Percentiles rank a stretch among this genome's conserved stretches.
phyloP scores from a whole-genome alignment of 2,888 invertebrate species.

The Chromoteleia sp. region DNA sequence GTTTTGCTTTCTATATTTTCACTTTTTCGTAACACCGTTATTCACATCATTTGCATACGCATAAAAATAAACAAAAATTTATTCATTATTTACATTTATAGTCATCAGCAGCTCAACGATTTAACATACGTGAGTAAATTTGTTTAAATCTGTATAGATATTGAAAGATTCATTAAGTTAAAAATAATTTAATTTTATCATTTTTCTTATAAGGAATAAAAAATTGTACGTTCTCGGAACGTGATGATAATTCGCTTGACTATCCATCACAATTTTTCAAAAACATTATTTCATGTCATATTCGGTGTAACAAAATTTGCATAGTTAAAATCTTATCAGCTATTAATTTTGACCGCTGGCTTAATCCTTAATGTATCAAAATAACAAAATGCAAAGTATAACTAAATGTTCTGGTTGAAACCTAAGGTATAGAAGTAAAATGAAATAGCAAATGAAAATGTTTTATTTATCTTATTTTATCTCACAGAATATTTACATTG shows the following conservation, averaged over 20 bases:
- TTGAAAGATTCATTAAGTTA: too few relatives aligned
- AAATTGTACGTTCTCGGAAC: not conserved
- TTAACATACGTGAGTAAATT: too few relatives aligned
- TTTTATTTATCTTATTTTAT: constrained; percentile 23
- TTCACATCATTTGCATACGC: too few relatives aligned
- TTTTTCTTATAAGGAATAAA: not conserved
- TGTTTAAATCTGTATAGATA: too few relatives aligned
- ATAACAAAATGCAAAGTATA: constrained; percentile 22
- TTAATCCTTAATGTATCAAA: constrained; percentile 35
- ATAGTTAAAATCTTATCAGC: constrained; percentile 57
- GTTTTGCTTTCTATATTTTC: too few relatives aligned
- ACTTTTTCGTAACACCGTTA: too few relatives aligned
- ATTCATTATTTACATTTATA: too few relatives aligned
- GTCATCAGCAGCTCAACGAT: too few relatives aligned
- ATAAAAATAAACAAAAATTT: too few relatives aligned
- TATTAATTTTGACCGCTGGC: constrained; percentile 30
- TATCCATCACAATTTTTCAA: constrained; percentile 50
- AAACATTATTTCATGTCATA: constrained; percentile 34
- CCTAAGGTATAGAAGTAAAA: not conserved
- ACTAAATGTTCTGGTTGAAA: not conserved
- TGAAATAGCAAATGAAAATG: constrained; percentile 7
- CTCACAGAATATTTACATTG: constrained; percentile 36
- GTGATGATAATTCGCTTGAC: constrained; percentile 20
- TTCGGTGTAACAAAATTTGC: constrained; percentile 42
- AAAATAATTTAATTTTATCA: too few relatives aligned